Evolutionary conservation across 2,888 invertebrate species (phyloP).

Genomic region (Phlogophora meticulosa): DNA sequence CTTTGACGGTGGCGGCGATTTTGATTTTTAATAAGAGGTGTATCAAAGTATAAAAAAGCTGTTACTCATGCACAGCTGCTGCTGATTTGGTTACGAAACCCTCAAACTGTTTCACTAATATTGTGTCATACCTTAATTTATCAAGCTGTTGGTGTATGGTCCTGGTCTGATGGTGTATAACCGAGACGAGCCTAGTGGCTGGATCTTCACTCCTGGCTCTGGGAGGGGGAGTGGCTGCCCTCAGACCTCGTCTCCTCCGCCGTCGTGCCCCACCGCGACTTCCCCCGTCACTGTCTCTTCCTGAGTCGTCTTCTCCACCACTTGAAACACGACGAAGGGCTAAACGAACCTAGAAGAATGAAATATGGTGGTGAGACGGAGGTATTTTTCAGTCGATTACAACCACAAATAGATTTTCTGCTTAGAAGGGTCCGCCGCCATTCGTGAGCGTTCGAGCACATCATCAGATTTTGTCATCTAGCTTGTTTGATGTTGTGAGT

Average conservation of each 20-base stretch:
- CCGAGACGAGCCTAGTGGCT: conserved; percentile 85
- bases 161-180: conserved; percentile 87
- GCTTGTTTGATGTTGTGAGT: no score
- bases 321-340: conserved; percentile 87
- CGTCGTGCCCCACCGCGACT: conserved; percentile 79
- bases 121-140: conserved; percentile 80
- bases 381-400: not conserved
- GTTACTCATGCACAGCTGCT: no score
- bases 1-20: no score
- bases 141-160: conserved; percentile 89
- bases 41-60: no score
- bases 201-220: conserved; percentile 83
- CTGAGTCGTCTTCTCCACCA: conserved; percentile 89
- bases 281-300: conserved; percentile 87
- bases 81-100: no score
- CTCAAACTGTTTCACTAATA: no score
- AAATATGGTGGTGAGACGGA: not conserved
- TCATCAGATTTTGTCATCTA: no score
- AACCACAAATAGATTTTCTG: not conserved
- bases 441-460: no score
- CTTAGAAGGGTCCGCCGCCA: not conserved
- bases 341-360: conserved; percentile 80
- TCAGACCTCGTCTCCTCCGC: conserved; percentile 75
- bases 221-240: conserved; percentile 82
- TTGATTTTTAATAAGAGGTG: no score